These are phyloP conservation scores for Crotalus viridis DNA, from an alignment of 2,113 vertebrate genomes.

Conservation along the genomic window DNA sequence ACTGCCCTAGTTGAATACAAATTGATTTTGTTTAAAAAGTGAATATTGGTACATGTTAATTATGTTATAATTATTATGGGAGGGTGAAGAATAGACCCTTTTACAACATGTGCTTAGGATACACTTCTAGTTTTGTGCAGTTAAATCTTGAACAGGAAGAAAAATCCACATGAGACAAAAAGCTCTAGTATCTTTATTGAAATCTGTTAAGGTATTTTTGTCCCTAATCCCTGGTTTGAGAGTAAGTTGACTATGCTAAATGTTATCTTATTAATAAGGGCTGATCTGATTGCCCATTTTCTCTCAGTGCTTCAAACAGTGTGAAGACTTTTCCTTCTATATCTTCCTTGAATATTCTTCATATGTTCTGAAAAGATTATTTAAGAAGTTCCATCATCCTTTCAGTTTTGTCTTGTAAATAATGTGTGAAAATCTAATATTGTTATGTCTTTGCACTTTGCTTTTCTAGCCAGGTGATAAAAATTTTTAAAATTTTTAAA, in stretches of 20 bases:
- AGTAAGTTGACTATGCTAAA: background rate
- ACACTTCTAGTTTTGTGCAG: background rate
- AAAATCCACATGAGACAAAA: background rate
- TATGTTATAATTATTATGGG: background rate
- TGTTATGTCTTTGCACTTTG: background rate
- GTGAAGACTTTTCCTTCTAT: background rate
- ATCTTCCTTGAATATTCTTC: background rate
- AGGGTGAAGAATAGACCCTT: background rate
- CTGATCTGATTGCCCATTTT: background rate
- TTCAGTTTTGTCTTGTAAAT: background rate
- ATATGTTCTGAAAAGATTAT: background rate
- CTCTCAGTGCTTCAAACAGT: background rate
- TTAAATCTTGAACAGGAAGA: background rate
- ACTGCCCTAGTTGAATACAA: background rate
- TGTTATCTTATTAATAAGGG: background rate
- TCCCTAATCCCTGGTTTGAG: background rate
- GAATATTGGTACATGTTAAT: background rate
- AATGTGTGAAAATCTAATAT: slow-evolving; percentile 10
- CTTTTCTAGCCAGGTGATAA: background rate
- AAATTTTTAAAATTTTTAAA: background rate
- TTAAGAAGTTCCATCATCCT: background rate
- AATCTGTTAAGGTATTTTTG: background rate
- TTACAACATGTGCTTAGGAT: background rate
- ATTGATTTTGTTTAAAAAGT: background rate
- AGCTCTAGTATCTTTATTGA: background rate